Percentiles rank a stretch among this genome's conserved stretches.
Conservation (phyloP, 1,140 invertebrate genomes). For the Heliconius congener region DNA sequence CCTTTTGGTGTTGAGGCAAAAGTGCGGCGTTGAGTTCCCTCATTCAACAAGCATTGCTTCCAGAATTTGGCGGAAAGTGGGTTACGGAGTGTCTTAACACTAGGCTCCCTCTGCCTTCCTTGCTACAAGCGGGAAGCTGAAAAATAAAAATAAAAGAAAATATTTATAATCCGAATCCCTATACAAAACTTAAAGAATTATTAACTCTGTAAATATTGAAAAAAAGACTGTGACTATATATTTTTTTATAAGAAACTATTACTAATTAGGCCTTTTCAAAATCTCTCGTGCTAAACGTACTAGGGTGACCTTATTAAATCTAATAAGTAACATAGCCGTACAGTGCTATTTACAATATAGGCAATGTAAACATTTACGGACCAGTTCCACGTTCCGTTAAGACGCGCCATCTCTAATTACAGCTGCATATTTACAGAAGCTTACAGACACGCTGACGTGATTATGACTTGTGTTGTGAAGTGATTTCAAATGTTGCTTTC, state of each 20-base stretch:
- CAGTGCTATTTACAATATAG: not conserved
- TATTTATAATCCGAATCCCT: too few relatives aligned
- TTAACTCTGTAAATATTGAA: not conserved
- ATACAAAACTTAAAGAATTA: not conserved
- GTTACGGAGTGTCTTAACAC: too few relatives aligned
- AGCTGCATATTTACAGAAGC: constrained; percentile 21
- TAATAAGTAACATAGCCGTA: not conserved
- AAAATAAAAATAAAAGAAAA: not conserved
- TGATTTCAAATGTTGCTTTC: not conserved
- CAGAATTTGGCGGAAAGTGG: too few relatives aligned
- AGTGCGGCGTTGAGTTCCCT: too few relatives aligned
- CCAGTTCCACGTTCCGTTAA: constrained; percentile 2
- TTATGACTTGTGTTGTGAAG: not conserved
- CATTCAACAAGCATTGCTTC: too few relatives aligned
- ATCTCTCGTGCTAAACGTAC: not conserved
- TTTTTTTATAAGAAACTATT: not conserved
- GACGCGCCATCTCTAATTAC: constrained; percentile 23
- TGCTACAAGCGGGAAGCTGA: too few relatives aligned
- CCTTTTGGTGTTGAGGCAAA: too few relatives aligned
- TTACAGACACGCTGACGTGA: constrained; percentile 11
- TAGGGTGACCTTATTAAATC: not conserved
- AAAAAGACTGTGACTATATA: not conserved
- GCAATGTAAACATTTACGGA: not conserved
- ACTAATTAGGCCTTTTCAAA: constrained; percentile 4
- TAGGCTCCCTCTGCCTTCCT: too few relatives aligned